Conservation (phyloP, 1,140 invertebrate species). For the Caenorhabditis inopinata region DNA sequence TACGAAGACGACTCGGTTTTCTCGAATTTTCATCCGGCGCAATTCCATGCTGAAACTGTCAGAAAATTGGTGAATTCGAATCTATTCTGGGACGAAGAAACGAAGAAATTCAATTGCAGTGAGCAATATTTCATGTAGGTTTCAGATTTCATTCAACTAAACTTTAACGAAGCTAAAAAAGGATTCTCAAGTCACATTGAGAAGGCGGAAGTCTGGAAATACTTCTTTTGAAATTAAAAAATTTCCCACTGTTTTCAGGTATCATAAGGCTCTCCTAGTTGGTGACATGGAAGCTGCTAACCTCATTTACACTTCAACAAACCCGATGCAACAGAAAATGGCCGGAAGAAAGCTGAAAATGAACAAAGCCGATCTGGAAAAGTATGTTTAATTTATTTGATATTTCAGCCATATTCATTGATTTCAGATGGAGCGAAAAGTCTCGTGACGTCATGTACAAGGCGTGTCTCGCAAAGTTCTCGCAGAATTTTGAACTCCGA, state of each 20-base stretch:
- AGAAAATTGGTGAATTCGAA: constrained; percentile 4
- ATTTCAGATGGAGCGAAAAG: not conserved
- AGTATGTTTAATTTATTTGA: not conserved
- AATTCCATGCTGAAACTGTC: not conserved
- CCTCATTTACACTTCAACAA: not conserved
- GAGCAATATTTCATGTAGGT: constrained; percentile 23
- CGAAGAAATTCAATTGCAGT: constrained; percentile 11
- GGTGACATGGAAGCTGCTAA: not conserved
- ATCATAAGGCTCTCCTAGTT: not conserved
- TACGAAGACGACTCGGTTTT: not conserved
- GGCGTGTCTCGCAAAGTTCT: not conserved
- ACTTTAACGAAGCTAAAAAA: too few species aligned
- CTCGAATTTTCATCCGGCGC: not conserved
- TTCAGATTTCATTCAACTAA: too few species aligned
- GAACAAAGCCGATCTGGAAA: not conserved
- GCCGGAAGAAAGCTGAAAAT: not conserved
- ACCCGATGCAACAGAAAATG: constrained; percentile 6
- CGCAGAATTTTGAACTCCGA: not conserved
- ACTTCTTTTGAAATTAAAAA: not conserved
- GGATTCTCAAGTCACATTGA: too few species aligned
- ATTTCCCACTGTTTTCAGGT: too few species aligned
- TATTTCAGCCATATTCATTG: too few species aligned
- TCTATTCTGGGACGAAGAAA: not conserved
- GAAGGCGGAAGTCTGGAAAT: not conserved
- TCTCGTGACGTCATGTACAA: not conserved